phyloP scores from a whole-genome alignment of 2,797 vertebrate species.

The Danio tinwini region DNA sequence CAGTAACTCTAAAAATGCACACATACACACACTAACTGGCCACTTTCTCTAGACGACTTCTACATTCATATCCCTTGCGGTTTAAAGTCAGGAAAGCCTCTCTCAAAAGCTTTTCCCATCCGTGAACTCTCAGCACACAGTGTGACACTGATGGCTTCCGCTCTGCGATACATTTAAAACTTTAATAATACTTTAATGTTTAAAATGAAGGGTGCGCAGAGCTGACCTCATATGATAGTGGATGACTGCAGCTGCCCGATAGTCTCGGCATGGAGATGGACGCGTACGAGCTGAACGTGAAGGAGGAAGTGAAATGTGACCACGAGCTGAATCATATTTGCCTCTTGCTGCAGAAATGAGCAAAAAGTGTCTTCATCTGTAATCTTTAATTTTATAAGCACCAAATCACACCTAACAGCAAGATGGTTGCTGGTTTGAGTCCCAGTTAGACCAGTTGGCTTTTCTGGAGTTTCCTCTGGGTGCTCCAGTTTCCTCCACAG shows the following conservation, averaged over 20 bases:
- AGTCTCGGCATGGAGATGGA: neutral
- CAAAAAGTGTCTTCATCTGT: constrained; percentile 46
- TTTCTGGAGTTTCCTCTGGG: too few relatives aligned
- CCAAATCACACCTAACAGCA: too few relatives aligned
- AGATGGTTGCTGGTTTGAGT: too few relatives aligned
- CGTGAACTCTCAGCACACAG: constrained; percentile 45
- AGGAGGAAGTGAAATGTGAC: constrained; percentile 47
- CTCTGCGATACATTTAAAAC: constrained; percentile 54
- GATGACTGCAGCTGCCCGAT: constrained; percentile 29
- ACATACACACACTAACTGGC: constrained; percentile 2
- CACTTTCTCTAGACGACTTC: constrained; percentile 9
- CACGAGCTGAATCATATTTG: constrained; percentile 47
- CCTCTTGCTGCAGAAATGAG: constrained; percentile 52
- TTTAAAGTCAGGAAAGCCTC: constrained; percentile 29
- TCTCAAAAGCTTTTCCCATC: constrained; percentile 30
- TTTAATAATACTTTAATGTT: constrained; percentile 63
- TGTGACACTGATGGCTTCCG: constrained; percentile 37
- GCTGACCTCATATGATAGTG: constrained; percentile 49
- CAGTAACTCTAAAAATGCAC: neutral
- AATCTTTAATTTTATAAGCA: too few relatives aligned
- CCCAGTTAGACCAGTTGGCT: too few relatives aligned
- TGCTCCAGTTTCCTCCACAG: too few relatives aligned
- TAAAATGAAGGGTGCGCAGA: constrained; percentile 53
- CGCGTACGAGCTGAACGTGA: constrained; percentile 12
- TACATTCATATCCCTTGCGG: constrained; percentile 51